A percentile compares a stretch with the other conserved stretches of the same genome.
Evolutionary conservation across 2,888 invertebrate genomes (phyloP).

Genomic region (Leuctra nigra): DNA sequence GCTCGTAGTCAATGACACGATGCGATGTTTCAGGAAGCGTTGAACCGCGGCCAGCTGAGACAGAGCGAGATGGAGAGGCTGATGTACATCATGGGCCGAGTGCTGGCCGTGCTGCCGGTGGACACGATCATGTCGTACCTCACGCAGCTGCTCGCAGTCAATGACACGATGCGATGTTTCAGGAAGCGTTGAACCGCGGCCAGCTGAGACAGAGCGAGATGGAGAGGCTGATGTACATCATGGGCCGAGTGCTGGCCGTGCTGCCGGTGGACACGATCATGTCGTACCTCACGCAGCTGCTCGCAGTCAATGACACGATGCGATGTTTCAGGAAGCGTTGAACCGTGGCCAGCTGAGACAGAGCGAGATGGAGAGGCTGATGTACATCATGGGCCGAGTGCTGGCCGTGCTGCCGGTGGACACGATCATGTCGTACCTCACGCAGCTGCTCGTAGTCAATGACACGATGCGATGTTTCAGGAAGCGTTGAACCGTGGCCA

Average conservation of each 20-base stretch:
- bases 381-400: slow-evolving; percentile 72
- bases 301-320: too few relatives aligned
- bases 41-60: slow-evolving; percentile 51
- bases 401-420: slow-evolving; percentile 53
- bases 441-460: slow-evolving; percentile 61
- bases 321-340: slow-evolving; percentile 49
- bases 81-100: slow-evolving; percentile 71
- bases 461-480: too few relatives aligned
- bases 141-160: slow-evolving; percentile 59
- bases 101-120: slow-evolving; percentile 53
- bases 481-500: slow-evolving; percentile 48
- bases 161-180: too few relatives aligned
- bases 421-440: slow-evolving; percentile 60
- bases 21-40: too few relatives aligned
- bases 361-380: slow-evolving; percentile 63
- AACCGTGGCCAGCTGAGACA: slow-evolving; percentile 51
- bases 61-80: slow-evolving; percentile 62
- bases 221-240: slow-evolving; percentile 65
- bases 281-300: slow-evolving; percentile 59
- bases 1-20: too few relatives aligned
- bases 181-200: slow-evolving; percentile 48
- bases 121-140: slow-evolving; percentile 60
- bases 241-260: too few relatives aligned
- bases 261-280: slow-evolving; percentile 56
- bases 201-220: slow-evolving; percentile 59